These are phyloP conservation scores for Cheirogaleus medius DNA, from an alignment of 2,113 vertebrate species.

Conservation along the genomic window DNA sequence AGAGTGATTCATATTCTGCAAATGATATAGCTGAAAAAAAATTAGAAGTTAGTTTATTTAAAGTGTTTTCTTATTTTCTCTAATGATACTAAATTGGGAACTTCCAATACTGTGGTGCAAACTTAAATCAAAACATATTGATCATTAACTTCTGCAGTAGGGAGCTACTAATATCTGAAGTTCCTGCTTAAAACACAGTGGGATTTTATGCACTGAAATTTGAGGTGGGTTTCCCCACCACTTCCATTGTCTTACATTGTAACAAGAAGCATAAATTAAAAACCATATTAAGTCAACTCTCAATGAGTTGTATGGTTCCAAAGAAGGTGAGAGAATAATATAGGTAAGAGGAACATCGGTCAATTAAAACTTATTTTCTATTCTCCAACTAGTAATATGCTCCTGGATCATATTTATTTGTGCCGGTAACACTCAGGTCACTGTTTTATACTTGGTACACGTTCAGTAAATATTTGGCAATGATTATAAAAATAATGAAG, in stretches of 20 bases:
- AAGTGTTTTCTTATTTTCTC: neutral
- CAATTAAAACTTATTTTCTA: neutral
- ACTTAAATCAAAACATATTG: neutral
- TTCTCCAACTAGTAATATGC: neutral
- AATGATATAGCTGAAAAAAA: neutral
- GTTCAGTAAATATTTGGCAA: neutral
- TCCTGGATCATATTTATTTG: neutral
- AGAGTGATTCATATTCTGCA: slow-evolving; percentile 27
- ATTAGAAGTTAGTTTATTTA: neutral
- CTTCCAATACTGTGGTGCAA: neutral
- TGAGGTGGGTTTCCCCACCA: neutral
- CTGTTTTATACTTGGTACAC: neutral
- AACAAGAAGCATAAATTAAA: neutral
- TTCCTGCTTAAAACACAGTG: neutral
- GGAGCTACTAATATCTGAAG: neutral
- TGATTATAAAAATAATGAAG: slow-evolving; percentile 17
- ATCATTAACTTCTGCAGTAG: neutral
- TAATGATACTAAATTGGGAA: neutral
- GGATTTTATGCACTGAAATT: neutral
- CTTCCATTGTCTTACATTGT: neutral
- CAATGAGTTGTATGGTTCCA: neutral
- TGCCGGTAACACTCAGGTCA: neutral
- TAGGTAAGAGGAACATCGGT: neutral
- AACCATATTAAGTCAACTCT: neutral
- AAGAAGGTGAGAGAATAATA: neutral